A percentile compares a stretch with the other conserved stretches of the same genome.
These are phyloP conservation scores for Butorides virescens DNA, from an alignment of 2,113 vertebrate species.

Conservation along the genomic window DNA sequence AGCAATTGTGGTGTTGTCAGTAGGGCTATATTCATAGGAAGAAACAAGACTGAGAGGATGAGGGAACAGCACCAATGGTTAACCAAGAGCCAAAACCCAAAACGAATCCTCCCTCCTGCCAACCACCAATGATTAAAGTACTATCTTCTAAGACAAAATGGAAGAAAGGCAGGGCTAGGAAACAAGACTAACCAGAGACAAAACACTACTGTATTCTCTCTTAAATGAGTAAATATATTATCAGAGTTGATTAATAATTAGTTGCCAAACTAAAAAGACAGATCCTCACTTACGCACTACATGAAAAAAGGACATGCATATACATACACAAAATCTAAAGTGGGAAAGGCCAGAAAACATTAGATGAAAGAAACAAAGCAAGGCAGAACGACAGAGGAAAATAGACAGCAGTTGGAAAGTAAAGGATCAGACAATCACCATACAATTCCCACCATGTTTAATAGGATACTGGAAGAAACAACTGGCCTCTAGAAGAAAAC, in stretches of 20 bases:
- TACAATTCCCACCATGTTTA: background rate
- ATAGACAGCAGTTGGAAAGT: background rate
- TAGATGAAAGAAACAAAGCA: background rate
- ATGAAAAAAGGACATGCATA: background rate
- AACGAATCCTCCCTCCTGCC: background rate
- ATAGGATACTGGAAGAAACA: background rate
- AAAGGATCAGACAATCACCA: background rate
- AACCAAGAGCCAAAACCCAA: background rate
- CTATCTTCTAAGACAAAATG: background rate
- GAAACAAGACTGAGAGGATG: background rate
- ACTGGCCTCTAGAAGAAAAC: background rate
- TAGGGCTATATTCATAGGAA: background rate
- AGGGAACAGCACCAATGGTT: background rate
- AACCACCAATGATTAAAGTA: background rate
- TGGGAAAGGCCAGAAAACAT: background rate
- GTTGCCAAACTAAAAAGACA: background rate
- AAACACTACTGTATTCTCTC: background rate
- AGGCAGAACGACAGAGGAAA: background rate
- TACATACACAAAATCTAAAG: background rate
- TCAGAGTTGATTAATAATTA: background rate
- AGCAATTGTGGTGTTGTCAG: background rate
- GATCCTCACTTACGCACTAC: background rate
- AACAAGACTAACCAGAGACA: background rate
- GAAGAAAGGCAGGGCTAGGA: background rate
- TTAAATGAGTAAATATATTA: background rate